Conservation (phyloP, 2,797 vertebrate genomes). For the Caiman crocodilus region DNA sequence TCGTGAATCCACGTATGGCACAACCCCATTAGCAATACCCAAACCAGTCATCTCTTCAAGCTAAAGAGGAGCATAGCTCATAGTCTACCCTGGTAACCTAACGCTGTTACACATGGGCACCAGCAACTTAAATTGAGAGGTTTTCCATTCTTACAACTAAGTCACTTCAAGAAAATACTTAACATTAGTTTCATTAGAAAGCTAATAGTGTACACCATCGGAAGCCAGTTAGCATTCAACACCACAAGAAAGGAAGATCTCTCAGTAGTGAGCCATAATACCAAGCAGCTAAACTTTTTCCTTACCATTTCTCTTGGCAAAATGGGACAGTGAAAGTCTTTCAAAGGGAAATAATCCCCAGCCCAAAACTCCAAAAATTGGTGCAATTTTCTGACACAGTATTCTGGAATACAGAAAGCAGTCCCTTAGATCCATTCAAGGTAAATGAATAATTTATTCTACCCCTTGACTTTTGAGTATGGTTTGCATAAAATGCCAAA, state of each 20-base stretch:
- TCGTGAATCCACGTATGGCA: neutral
- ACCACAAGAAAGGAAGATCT: neutral
- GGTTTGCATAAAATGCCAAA: neutral
- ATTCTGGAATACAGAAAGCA: neutral
- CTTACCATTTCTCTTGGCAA: neutral
- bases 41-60: neutral
- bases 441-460: neutral
- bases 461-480: neutral
- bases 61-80: neutral
- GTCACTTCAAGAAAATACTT: neutral
- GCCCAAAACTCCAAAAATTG: neutral
- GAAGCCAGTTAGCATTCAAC: neutral
- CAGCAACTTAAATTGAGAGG: neutral
- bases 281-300: neutral
- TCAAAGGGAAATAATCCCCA: rapidly evolving
- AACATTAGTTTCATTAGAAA: neutral
- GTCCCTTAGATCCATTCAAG: neutral
- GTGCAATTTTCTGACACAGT: neutral
- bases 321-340: neutral
- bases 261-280: neutral
- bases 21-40: neutral
- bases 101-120: no score
- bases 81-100: neutral
- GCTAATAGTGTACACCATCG: neutral
- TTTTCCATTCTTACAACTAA: neutral